Conservation (phyloP, 1,140 invertebrate genomes). For the Dreissena polymorpha region DNA sequence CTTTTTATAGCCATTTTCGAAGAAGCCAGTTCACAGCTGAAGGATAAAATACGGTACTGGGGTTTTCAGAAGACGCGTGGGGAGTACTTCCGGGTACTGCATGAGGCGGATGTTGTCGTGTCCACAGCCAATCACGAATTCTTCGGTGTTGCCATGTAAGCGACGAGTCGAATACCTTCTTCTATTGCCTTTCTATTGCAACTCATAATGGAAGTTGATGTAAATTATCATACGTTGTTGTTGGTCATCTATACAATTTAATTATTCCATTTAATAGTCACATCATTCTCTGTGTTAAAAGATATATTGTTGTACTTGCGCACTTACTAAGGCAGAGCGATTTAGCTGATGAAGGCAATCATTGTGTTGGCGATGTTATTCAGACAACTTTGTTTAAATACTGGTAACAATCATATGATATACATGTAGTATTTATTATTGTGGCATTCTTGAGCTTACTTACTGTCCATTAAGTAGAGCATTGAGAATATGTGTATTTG, state of each 20-base stretch:
- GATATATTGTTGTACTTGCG: background rate
- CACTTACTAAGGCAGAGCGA: background rate
- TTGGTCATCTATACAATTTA: background rate
- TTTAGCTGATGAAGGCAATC: background rate
- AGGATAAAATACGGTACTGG: conserved; percentile 83
- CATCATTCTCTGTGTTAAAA: background rate
- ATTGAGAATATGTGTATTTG: too few species aligned
- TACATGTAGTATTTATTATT: too few species aligned
- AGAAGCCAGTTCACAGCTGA: conserved; percentile 80
- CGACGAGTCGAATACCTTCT: conserved; percentile 37
- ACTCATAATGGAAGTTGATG: background rate
- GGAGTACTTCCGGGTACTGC: conserved; percentile 83
- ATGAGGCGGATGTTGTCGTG: conserved; percentile 84
- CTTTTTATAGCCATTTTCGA: conserved; percentile 73
- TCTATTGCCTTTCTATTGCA: background rate
- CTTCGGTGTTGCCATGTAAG: conserved; percentile 88
- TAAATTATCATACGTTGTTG: background rate
- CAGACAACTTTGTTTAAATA: too few species aligned
- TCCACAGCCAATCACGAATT: conserved; percentile 89
- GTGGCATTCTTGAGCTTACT: too few species aligned
- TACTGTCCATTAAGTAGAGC: too few species aligned
- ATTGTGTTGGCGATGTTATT: too few species aligned
- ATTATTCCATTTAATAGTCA: background rate
- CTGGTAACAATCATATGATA: too few species aligned
- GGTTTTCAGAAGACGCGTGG: conserved; percentile 83